Evolutionary conservation across 2,113 vertebrate species (phyloP), one percentile per base, ranked within the genome.

Genomic region (Marmota flaviventris): DNA sequence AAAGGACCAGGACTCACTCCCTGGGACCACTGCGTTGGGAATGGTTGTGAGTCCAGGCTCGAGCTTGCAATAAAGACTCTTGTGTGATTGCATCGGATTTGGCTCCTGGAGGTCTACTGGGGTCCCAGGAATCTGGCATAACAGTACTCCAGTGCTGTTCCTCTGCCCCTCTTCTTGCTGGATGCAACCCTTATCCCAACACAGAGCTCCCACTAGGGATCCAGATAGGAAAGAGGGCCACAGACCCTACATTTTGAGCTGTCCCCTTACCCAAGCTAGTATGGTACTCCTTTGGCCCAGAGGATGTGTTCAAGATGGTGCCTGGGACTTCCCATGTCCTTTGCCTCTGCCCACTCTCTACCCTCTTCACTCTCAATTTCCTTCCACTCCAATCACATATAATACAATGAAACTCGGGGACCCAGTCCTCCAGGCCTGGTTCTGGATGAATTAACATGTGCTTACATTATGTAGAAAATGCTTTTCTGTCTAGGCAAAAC

Each of bases 391-490:
- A 77, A 67, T 18, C 42, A 84, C 37, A 87, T 5, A 6, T 11
- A 39, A 65, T 20, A 9, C 58, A 56, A 67, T 69, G 58, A 34
- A 56, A 29, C 42, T 85, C 16, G 0, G 56, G 4, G 8, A 53
- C 37, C 25, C 51, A 8, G n/a, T 27, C 85, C 67, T 34, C 20
- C 61, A 90, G 73, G 82, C 16, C 76, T 63, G 27, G 82, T 16
- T 73, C 48, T 92, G 65, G 27, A 10, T 48, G 42, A 14, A 17
- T 76, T 72, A 69, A 61, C 45, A 32, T 1, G 1, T 4, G 39
- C 27, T 79, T 63, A 45, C 61, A 56, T 79, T 73, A n/a, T 77
- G 91, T 53, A 89, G 69, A 89, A 93, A 75, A 94, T 53, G 20
- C 76, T 67, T 67, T 67, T 89, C 82, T 79, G 32, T 78, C 95